Evolutionary conservation across 2,888 invertebrate species (phyloP).

Genomic region (Philhelius pedissequus): DNA sequence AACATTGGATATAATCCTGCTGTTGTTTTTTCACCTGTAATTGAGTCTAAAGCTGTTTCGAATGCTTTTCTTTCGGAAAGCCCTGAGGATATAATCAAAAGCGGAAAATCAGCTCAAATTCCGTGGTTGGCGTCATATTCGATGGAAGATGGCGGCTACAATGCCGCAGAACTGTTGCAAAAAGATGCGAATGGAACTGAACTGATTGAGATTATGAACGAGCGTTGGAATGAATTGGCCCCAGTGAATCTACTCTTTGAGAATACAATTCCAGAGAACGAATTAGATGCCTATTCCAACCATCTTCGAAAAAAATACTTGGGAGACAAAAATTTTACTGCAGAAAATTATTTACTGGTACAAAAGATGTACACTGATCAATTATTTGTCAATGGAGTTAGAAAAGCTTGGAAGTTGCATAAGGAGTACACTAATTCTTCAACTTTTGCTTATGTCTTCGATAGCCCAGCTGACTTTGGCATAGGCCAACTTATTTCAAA

Average conservation of each 20-base stretch:
- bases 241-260: slow-evolving; percentile 83
- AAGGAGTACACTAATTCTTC: slow-evolving; percentile 81
- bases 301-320: slow-evolving; percentile 69
- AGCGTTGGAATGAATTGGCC: slow-evolving; percentile 79
- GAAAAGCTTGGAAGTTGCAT: slow-evolving; percentile 82
- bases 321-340: slow-evolving; percentile 75
- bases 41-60: slow-evolving; percentile 80
- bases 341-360: slow-evolving; percentile 77
- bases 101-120: slow-evolving; percentile 82
- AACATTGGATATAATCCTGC: slow-evolving; percentile 84
- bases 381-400: slow-evolving; percentile 82
- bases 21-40: slow-evolving; percentile 86
- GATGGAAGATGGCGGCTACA: slow-evolving; percentile 87
- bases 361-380: slow-evolving; percentile 83
- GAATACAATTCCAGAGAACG: slow-evolving; percentile 80
- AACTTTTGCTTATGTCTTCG: slow-evolving; percentile 84
- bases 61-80: slow-evolving; percentile 84
- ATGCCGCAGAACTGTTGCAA: slow-evolving; percentile 79
- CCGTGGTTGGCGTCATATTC: slow-evolving; percentile 86
- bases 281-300: slow-evolving; percentile 70
- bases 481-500: slow-evolving; percentile 80
- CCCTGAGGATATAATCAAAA: slow-evolving; percentile 82
- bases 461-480: slow-evolving; percentile 82
- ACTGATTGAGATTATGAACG: slow-evolving; percentile 81
- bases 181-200: slow-evolving; percentile 74